Evolutionary conservation across 2,113 vertebrate species (phyloP).

Genomic region (Megaceryle maxima): DNA sequence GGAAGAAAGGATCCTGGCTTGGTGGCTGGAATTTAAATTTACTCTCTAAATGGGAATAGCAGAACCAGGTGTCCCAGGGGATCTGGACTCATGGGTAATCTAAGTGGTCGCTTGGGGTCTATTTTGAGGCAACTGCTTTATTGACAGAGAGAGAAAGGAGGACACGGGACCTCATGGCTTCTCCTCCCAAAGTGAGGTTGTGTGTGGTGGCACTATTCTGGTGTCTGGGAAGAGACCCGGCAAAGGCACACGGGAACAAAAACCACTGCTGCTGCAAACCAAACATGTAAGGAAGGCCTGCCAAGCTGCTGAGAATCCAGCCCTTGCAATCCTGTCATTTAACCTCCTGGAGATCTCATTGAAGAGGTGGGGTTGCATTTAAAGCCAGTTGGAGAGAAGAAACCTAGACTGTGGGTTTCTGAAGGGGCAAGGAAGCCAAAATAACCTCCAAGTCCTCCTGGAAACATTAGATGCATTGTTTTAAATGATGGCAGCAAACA

Average conservation of each 20-base stretch:
- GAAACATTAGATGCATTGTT: not conserved
- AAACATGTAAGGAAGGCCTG: not conserved
- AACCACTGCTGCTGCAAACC: not conserved
- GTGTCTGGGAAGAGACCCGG: not conserved
- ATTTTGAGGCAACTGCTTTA: not conserved
- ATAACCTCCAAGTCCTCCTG: not conserved
- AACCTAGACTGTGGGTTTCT: not conserved
- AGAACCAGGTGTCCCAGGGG: not conserved
- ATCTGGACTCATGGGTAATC: not conserved
- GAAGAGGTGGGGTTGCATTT: not conserved
- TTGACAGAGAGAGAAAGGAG: not conserved
- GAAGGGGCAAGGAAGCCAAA: not conserved
- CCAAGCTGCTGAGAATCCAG: not conserved
- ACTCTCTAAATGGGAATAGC: not conserved
- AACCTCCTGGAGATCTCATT: not conserved
- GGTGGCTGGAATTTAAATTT: slow-evolving; percentile 38
- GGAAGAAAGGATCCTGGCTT: not conserved
- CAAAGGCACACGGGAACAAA: not conserved
- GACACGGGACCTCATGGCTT: not conserved
- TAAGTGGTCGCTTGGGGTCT: not conserved
- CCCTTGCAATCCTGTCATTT: not conserved
- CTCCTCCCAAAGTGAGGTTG: not conserved
- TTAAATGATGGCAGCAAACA: not conserved
- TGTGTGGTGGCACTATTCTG: not conserved
- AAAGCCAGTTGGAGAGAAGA: not conserved